These are phyloP conservation scores for Nebria ingens DNA, from an alignment of 1,140 invertebrate species.

Conservation along the genomic window DNA sequence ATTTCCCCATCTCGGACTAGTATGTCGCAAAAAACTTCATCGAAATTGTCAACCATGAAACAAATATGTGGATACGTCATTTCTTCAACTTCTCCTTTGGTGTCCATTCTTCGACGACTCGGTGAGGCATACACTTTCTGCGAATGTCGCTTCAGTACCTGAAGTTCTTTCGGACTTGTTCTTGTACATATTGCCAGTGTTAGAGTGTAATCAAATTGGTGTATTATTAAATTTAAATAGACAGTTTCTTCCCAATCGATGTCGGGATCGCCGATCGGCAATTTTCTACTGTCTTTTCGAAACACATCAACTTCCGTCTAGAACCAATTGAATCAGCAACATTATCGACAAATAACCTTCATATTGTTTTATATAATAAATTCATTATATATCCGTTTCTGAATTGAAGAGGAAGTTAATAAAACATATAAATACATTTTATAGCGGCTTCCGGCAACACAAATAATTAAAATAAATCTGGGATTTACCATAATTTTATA, in stretches of 20 bases:
- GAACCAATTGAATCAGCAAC: conserved; percentile 23
- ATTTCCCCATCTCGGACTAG: conserved; percentile 95
- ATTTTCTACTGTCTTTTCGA: conserved; percentile 90
- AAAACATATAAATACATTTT: too few species aligned
- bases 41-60: conserved; percentile 99
- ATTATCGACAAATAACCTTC: not conserved
- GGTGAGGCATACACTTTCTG: conserved; percentile 96
- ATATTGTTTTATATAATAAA: not conserved
- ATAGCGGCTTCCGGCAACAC: too few species aligned
- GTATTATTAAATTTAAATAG: conserved; percentile 95
- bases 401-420: too few species aligned
- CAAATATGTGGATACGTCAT: conserved; percentile 98
- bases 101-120: conserved; percentile 91
- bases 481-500: not conserved
- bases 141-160: conserved; percentile 85
- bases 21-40: conserved; percentile 96
- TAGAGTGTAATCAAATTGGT: conserved; percentile 96
- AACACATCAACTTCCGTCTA: conserved; percentile 92
- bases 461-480: conserved; percentile 19
- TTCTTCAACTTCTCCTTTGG: conserved; percentile 95
- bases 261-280: conserved; percentile 88
- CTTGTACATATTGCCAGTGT: conserved; percentile 95
- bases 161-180: conserved; percentile 92
- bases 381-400: too few species aligned
- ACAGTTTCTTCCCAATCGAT: conserved; percentile 99